phyloP scores from a whole-genome alignment of 2,797 vertebrate species.

The Gallinago nigripennis region DNA sequence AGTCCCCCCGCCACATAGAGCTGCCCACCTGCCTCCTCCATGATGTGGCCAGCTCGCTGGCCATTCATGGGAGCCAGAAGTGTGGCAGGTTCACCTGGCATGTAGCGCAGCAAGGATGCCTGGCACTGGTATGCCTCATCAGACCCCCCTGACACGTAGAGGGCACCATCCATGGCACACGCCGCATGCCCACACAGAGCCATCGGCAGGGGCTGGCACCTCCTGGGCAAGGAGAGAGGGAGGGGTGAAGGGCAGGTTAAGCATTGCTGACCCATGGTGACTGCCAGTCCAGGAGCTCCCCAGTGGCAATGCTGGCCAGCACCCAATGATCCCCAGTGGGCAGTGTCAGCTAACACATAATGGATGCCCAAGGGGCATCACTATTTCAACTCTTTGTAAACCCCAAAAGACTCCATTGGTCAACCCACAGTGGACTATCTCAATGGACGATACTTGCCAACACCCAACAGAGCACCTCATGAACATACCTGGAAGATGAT shows the following conservation, averaged over 20 bases:
- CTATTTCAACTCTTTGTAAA: neutral
- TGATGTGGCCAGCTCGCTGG: constrained; percentile 78
- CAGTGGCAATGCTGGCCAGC: neutral
- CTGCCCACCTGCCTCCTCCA: constrained; percentile 73
- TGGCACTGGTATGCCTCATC: constrained; percentile 56
- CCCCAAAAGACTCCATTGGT: neutral
- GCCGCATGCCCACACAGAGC: constrained; percentile 78
- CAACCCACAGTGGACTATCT: neutral
- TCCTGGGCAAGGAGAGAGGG: constrained; percentile 73
- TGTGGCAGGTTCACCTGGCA: constrained; percentile 59
- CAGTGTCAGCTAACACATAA: neutral
- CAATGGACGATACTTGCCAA: neutral
- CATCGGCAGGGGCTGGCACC: constrained; percentile 69
- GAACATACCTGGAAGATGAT: neutral
- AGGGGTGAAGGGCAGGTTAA: constrained; percentile 1
- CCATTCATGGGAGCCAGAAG: constrained; percentile 74
- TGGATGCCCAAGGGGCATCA: neutral
- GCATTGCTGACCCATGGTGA: constrained; percentile 45
- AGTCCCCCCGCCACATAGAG: constrained; percentile 80
- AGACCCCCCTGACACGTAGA: constrained; percentile 81
- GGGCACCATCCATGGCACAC: constrained; percentile 69
- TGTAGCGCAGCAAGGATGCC: constrained; percentile 73
- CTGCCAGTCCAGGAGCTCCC: constrained; percentile 6
- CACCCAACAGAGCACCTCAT: neutral
- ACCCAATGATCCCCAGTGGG: neutral